These are phyloP conservation scores for Huso huso DNA, from an alignment of 2,797 vertebrate genomes.

Conservation along the genomic window DNA sequence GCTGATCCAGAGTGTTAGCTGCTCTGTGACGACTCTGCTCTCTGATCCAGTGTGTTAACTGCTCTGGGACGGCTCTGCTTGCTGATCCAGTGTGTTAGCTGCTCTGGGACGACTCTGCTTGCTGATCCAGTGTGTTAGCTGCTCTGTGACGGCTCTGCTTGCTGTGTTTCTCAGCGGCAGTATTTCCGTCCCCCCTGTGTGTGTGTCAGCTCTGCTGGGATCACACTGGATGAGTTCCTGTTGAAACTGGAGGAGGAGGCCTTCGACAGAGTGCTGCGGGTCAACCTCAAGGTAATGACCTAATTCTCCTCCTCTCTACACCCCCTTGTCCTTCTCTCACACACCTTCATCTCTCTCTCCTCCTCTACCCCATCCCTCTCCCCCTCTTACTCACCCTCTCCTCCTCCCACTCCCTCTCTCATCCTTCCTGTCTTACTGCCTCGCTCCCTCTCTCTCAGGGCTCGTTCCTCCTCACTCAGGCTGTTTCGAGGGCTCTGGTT, in stretches of 20 bases:
- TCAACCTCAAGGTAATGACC: conserved; percentile 75
- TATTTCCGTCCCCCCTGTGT: conserved; percentile 73
- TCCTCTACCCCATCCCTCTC: neutral
- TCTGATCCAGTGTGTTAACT: too few relatives aligned
- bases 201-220: conserved; percentile 73
- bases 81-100: too few relatives aligned
- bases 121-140: too few relatives aligned
- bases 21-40: too few relatives aligned
- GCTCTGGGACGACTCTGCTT: too few relatives aligned
- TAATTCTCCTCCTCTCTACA: neutral
- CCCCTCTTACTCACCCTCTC: neutral
- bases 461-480: conserved; percentile 73
- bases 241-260: conserved; percentile 67
- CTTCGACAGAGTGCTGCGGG: conserved; percentile 68
- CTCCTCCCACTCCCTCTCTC: neutral
- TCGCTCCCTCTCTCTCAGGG: conserved; percentile 48
- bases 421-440: neutral
- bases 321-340: neutral
- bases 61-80: too few relatives aligned
- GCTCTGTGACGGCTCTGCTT: neutral
- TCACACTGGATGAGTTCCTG: conserved; percentile 74
- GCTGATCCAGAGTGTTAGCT: too few relatives aligned
- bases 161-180: conserved; percentile 42
- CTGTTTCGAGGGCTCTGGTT: conserved; percentile 68
- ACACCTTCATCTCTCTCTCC: neutral